These are phyloP conservation scores for Neosalanx taihuensis DNA, from an alignment of 2,797 vertebrate genomes.

Conservation along the genomic window DNA sequence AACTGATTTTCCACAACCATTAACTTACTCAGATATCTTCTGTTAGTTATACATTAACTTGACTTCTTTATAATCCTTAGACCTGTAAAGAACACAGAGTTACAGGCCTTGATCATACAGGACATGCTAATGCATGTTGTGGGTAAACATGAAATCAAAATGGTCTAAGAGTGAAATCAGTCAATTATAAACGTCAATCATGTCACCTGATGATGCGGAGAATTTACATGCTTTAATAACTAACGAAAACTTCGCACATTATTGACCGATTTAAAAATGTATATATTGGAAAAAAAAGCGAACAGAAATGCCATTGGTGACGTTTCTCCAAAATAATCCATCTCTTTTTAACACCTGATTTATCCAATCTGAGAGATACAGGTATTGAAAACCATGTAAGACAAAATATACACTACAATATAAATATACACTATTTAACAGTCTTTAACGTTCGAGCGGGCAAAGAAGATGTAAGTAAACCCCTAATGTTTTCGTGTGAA, in stretches of 20 bases:
- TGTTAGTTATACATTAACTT: too few relatives aligned
- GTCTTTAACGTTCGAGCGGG: neutral
- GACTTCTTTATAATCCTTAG: too few relatives aligned
- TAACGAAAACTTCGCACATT: constrained; percentile 7
- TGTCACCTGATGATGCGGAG: neutral
- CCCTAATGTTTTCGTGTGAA: constrained; percentile 5
- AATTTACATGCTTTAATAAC: constrained; percentile 22
- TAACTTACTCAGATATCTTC: too few relatives aligned
- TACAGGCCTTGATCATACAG: too few relatives aligned
- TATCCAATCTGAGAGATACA: neutral
- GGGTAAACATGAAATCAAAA: neutral
- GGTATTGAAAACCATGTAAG: neutral
- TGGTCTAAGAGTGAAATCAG: neutral
- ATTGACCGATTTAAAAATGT: neutral
- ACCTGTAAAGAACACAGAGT: too few relatives aligned
- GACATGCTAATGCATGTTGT: neutral
- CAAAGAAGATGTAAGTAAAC: neutral
- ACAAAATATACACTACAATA: neutral
- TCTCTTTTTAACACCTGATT: neutral
- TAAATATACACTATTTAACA: neutral
- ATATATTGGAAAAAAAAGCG: neutral
- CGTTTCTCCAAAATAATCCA: neutral
- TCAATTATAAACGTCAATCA: neutral
- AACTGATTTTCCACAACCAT: too few relatives aligned
- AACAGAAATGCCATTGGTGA: constrained; percentile 2